Percentiles rank a stretch among this genome's conserved stretches.
Conservation (phyloP, 1,140 invertebrate genomes). For the Microplitis mediator region DNA sequence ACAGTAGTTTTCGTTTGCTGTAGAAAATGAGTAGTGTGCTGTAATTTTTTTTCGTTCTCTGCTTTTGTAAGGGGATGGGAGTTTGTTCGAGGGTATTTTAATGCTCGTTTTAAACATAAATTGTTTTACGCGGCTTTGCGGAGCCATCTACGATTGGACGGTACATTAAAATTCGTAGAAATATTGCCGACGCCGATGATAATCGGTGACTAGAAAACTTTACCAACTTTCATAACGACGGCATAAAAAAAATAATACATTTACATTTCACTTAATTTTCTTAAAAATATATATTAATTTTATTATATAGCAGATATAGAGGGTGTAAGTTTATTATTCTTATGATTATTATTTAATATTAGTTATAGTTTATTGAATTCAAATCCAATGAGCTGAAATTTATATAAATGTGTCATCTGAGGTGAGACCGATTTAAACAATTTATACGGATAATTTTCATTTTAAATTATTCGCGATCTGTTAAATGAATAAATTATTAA, state of each 20-base stretch:
- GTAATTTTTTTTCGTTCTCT: too few relatives aligned
- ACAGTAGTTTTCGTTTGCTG: constrained; percentile 13
- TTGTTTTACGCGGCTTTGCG: constrained; percentile 34
- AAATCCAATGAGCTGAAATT: neutral
- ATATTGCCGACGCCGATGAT: constrained; percentile 38
- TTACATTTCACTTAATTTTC: neutral
- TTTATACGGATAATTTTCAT: too few relatives aligned
- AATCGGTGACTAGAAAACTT: constrained; percentile 22
- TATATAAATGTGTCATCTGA: neutral
- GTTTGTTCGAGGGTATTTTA: constrained; percentile 24
- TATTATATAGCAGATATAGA: too few relatives aligned
- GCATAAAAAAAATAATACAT: constrained; percentile 39
- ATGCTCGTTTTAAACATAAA: constrained; percentile 44
- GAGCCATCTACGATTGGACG: constrained; percentile 28
- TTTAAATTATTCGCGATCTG: too few relatives aligned
- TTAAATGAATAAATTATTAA: too few relatives aligned
- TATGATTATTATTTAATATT: too few relatives aligned
- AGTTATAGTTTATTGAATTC: too few relatives aligned
- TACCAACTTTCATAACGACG: constrained; percentile 41
- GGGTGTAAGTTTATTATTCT: neutral
- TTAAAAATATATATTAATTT: too few relatives aligned
- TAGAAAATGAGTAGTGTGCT: neutral
- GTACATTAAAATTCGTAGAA: constrained; percentile 41
- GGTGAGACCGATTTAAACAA: too few relatives aligned
- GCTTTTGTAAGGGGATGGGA: neutral